Evolutionary conservation across 2,113 vertebrate genomes (phyloP).

Genomic region (Pelusios castaneus): DNA sequence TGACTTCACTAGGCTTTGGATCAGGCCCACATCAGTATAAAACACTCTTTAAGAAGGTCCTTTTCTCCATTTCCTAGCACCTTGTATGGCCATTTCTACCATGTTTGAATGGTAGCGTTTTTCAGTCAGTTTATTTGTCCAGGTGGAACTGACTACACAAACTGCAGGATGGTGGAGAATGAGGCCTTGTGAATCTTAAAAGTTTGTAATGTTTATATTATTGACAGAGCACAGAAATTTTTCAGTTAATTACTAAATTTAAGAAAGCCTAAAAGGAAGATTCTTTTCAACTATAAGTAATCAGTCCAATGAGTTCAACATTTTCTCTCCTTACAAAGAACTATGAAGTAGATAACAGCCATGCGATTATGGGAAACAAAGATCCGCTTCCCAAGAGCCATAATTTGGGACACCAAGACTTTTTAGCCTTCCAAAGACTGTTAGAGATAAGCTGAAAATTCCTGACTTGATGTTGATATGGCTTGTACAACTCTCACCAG

Average conservation of each 20-base stretch:
- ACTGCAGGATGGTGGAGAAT: neutral
- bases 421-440: neutral
- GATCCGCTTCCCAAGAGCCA: neutral
- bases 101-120: neutral
- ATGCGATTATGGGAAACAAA: neutral
- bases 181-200: neutral
- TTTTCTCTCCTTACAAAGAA: neutral
- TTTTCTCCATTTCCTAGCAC: neutral
- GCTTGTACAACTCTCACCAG: rapidly evolving
- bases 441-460: neutral
- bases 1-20: neutral
- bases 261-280: neutral
- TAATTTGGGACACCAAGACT: neutral
- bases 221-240: neutral
- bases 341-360: neutral
- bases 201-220: neutral
- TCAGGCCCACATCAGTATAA: neutral
- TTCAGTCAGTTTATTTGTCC: neutral
- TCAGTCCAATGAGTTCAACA: neutral
- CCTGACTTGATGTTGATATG: neutral
- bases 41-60: neutral
- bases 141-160: neutral
- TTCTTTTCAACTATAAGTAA: neutral
- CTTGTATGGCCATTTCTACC: neutral
- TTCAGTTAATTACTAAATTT: neutral